These are phyloP conservation scores for Charadrius vociferus DNA, from an alignment of 2,113 vertebrate genomes.

Conservation along the genomic window DNA sequence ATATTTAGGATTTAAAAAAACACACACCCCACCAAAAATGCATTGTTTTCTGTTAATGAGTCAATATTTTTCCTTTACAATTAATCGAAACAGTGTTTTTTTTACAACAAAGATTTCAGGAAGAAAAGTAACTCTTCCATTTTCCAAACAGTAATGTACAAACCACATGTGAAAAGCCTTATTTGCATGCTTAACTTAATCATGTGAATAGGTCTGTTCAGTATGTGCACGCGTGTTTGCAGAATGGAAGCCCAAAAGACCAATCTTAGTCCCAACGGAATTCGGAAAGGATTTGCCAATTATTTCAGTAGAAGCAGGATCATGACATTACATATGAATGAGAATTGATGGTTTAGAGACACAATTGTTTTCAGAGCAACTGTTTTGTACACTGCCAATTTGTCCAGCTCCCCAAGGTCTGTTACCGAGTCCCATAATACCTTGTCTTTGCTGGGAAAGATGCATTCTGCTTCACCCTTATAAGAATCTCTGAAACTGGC, in stretches of 20 bases:
- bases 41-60: neutral
- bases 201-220: conserved; percentile 51
- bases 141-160: neutral
- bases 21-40: accelerated
- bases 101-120: neutral
- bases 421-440: neutral
- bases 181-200: conserved; percentile 52
- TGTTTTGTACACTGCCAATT: conserved; percentile 58
- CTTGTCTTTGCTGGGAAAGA: neutral
- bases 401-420: conserved; percentile 23
- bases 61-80: neutral
- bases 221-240: neutral
- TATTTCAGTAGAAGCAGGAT: conserved; percentile 37
- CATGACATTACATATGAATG: conserved; percentile 64
- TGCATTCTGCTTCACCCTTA: neutral
- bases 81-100: neutral
- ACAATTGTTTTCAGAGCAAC: conserved; percentile 32
- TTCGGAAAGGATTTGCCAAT: conserved; percentile 36
- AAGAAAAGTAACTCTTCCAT: neutral
- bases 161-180: conserved; percentile 30
- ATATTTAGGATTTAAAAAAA: neutral
- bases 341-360: conserved; percentile 55
- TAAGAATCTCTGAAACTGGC: neutral
- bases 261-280: neutral
- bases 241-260: conserved; percentile 39